Percentiles rank a stretch among this genome's conserved stretches.
phyloP scores from a whole-genome alignment of 2,888 invertebrate species.

The Lumbricus terrestris region DNA sequence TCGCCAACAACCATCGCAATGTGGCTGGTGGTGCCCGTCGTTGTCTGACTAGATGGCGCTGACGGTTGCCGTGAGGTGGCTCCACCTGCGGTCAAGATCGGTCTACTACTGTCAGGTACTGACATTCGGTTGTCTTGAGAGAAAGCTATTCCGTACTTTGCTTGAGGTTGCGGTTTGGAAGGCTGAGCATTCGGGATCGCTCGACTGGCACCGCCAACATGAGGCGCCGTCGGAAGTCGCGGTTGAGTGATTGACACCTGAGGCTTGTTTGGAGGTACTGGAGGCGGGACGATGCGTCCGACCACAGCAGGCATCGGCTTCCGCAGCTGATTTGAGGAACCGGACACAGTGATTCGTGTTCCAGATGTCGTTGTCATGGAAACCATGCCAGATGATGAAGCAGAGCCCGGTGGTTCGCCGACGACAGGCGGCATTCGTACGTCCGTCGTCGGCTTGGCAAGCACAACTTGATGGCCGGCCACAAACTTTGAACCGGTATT shows the following conservation, averaged over 20 bases:
- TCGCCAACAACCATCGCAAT: slow-evolving; percentile 13
- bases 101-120: not conserved
- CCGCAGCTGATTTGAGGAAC: not conserved
- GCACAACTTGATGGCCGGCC: not conserved
- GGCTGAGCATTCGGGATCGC: slow-evolving; percentile 14
- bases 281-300: not conserved
- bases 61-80: not conserved
- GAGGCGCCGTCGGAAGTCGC: not conserved
- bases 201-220: not conserved
- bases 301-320: not conserved
- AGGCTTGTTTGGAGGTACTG: slow-evolving; percentile 12
- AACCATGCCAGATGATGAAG: slow-evolving; percentile 8
- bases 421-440: not conserved
- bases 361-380: not conserved
- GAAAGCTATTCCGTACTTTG: not conserved
- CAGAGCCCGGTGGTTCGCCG: not conserved
- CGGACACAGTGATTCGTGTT: not conserved
- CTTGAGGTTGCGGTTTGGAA: slow-evolving; percentile 5
- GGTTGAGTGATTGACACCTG: slow-evolving; percentile 18
- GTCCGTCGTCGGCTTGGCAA: not conserved
- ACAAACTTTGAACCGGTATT: not conserved
- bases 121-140: slow-evolving; percentile 9
- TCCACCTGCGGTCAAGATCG: not conserved
- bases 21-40: slow-evolving; percentile 11
- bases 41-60: not conserved